A percentile compares a stretch with the other conserved stretches of the same genome.
phyloP scores from a whole-genome alignment of 2,113 vertebrate genomes.

The Hucho hucho region DNA sequence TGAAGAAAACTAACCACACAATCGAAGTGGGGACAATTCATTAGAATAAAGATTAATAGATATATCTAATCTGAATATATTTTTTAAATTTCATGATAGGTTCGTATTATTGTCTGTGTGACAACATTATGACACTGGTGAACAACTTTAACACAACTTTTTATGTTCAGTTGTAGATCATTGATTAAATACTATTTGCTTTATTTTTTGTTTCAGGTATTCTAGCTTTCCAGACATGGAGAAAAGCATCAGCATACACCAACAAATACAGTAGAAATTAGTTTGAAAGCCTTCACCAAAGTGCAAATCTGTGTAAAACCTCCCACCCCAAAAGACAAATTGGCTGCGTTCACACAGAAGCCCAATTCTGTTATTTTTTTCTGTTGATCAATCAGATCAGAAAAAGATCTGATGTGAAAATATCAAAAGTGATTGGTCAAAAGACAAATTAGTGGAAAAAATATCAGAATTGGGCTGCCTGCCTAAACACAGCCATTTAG shows the following conservation, averaged over 20 bases:
- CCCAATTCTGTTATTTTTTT: too few relatives aligned
- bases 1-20: constrained; percentile 22
- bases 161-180: not conserved
- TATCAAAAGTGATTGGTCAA: too few relatives aligned
- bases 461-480: too few relatives aligned
- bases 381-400: too few relatives aligned
- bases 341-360: constrained; percentile 54
- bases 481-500: too few relatives aligned
- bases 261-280: constrained; percentile 34
- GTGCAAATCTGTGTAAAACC: constrained; percentile 54
- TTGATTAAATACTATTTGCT: too few relatives aligned
- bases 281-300: constrained; percentile 55
- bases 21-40: constrained; percentile 40
- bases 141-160: not conserved
- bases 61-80: too few relatives aligned
- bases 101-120: not conserved
- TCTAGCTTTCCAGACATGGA: not conserved
- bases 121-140: not conserved
- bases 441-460: too few relatives aligned
- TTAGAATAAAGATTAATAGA: not conserved
- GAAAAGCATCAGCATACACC: not conserved
- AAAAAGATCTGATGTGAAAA: too few relatives aligned
- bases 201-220: too few relatives aligned
- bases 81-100: not conserved
- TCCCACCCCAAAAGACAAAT: constrained; percentile 51